Conservation (phyloP, 2,113 vertebrate genomes). For the Pseudopodoces humilis region DNA sequence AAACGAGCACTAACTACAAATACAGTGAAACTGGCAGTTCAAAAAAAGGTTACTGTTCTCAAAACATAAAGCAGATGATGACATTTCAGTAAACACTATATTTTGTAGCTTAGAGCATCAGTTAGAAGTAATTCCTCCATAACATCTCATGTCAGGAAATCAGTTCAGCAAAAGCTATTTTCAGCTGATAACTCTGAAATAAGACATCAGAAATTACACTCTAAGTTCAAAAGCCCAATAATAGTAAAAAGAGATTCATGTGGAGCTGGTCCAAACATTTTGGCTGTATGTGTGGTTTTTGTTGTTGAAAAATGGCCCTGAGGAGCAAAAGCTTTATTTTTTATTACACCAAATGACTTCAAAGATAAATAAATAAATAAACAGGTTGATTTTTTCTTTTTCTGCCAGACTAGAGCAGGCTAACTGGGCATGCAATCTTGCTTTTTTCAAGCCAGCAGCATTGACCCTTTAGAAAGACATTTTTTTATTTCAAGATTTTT, state of each 20-base stretch:
- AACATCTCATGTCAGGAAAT: not conserved
- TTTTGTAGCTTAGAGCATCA: not conserved
- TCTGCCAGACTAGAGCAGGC: not conserved
- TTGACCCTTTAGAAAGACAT: not conserved
- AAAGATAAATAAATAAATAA: not conserved
- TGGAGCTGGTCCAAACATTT: not conserved
- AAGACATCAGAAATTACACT: not conserved
- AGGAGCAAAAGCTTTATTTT: not conserved
- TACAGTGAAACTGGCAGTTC: not conserved
- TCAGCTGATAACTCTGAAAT: not conserved
- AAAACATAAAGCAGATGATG: not conserved
- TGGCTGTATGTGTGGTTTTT: not conserved
- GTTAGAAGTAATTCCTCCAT: not conserved
- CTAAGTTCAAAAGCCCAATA: not conserved
- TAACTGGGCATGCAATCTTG: not conserved
- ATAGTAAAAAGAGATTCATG: not conserved
- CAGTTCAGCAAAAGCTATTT: not conserved
- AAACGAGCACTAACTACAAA: not conserved
- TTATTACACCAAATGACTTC: not conserved
- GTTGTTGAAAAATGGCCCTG: not conserved
- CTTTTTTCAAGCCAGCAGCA: not conserved
- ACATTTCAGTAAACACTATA: not conserved
- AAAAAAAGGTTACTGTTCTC: not conserved
- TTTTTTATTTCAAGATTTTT: not conserved
- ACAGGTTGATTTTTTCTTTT: not conserved